Evolutionary conservation across 2,113 vertebrate species (phyloP).

Genomic region (Scomber colias): DNA sequence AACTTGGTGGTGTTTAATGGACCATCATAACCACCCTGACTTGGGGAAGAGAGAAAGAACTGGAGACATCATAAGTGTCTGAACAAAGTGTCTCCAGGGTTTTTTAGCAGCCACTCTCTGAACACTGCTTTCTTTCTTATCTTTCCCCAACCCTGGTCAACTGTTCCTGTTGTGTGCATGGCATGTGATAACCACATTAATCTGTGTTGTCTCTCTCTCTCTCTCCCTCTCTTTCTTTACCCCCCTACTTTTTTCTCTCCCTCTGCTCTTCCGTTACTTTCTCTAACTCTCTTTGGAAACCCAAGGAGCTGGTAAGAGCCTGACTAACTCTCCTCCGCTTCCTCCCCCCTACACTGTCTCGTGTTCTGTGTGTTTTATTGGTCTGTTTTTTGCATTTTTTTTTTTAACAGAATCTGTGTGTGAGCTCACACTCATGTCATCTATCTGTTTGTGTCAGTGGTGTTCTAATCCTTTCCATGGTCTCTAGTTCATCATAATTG

Average conservation of each 20-base stretch:
- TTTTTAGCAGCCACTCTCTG: slow-evolving; percentile 58
- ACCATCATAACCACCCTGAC: slow-evolving; percentile 30
- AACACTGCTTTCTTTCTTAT: slow-evolving; percentile 83
- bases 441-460: slow-evolving; percentile 37
- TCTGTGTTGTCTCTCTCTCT: slow-evolving; percentile 83
- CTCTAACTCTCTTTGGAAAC: slow-evolving; percentile 88
- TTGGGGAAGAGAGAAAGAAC: slow-evolving; percentile 62
- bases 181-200: slow-evolving; percentile 93
- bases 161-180: slow-evolving; percentile 86
- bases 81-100: slow-evolving; percentile 62
- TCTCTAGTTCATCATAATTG: slow-evolving; percentile 34
- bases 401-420: slow-evolving; percentile 12
- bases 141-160: slow-evolving; percentile 72
- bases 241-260: slow-evolving; percentile 64
- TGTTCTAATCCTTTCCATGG: slow-evolving; percentile 52
- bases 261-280: slow-evolving; percentile 72
- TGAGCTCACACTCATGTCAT: slow-evolving; percentile 27
- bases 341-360: slow-evolving; percentile 47
- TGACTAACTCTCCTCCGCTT: slow-evolving; percentile 71
- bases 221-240: slow-evolving; percentile 51
- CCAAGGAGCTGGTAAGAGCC: slow-evolving; percentile 97
- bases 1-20: slow-evolving; percentile 28
- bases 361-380: slow-evolving; percentile 53
- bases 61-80: slow-evolving; percentile 40
- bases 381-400: slow-evolving; percentile 10